Base-by-base conservation (phyloP, 2,113 vertebrate genomes). In the Tupaia tana region DNA sequence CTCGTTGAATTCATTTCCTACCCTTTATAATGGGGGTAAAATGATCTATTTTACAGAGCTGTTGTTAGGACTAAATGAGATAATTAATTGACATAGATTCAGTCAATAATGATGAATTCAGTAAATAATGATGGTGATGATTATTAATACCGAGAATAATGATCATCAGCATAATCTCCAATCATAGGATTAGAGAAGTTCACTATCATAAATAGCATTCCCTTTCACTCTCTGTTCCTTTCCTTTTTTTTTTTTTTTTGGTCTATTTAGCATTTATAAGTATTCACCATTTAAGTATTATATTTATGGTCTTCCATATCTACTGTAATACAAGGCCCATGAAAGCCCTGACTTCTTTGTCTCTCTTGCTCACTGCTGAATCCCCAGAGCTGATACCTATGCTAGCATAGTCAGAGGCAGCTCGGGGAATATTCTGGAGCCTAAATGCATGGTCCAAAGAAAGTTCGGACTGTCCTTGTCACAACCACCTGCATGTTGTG, bases 221-320 rank as follows among this genome's bases (percentile, higher is more conserved):
- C 71, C n/a, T 73, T 58, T 84, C 29, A 66, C 43, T 81, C 67
- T 70, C 4, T 67, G 8, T 64, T 4, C 29, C 29, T 31, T 54
- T 29, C 2, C 58, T 90, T 54, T 15, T 84, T 43, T 94, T 58
- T 77, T 24, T 86, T 93, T 81, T 79, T 85, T 86, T 93, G 75
- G 73, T 85, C 73, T 63, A 27, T 15, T 64, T 73, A 56, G n/a
- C 56, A 66, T 52, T 71, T 82, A 59, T 43, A 43, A 43, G 43
- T 43, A 43, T 43, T 71, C 27, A 52, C 61, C 20, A 29, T 81
- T 4, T 83, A 66, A 79, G 14, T 75, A n/a, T 52, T 64, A 34
- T 86, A 25, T n/a, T 54, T 9, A 63, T 27, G 88, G 14, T 94
- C 81, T 89, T 67, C 80, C 78, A 10, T 7, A 83, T 69, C 16